Percentiles rank a stretch among this genome's conserved stretches.
Conservation (phyloP, 2,888 invertebrate species). For the Epistrophe grossulariae region DNA sequence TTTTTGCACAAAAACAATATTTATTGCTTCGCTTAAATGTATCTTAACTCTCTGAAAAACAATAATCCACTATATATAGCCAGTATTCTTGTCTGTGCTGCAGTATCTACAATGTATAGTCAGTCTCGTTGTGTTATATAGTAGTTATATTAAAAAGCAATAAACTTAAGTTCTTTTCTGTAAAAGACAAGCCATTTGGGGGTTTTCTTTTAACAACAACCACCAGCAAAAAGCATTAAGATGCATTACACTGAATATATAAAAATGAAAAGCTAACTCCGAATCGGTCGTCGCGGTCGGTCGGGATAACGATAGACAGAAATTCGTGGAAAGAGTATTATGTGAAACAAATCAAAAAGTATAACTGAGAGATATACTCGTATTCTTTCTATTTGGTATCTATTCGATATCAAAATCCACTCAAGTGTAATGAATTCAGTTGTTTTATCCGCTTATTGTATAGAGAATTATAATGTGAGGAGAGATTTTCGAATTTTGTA, state of each 20-base stretch:
- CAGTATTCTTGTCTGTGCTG: neutral
- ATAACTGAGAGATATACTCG: constrained; percentile 54
- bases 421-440: constrained; percentile 74
- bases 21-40: constrained; percentile 69
- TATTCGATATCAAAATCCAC: constrained; percentile 74
- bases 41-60: constrained; percentile 45
- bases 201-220: constrained; percentile 63
- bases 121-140: constrained; percentile 23
- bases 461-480: neutral
- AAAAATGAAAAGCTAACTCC: constrained; percentile 51
- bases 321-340: neutral
- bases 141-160: constrained; percentile 73
- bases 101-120: no score
- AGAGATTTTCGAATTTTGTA: constrained; percentile 44
- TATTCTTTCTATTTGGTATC: constrained; percentile 1
- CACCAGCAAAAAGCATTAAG: constrained; percentile 61
- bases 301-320: neutral
- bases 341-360: constrained; percentile 68
- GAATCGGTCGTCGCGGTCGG: neutral
- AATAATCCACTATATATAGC: constrained; percentile 67
- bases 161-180: constrained; percentile 63
- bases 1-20: constrained; percentile 56
- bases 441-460: constrained; percentile 74
- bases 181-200: constrained; percentile 64
- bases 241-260: constrained; percentile 61